Evolutionary conservation across 2,113 vertebrate genomes (phyloP).

Genomic region (Leucoraja erinaceus): DNA sequence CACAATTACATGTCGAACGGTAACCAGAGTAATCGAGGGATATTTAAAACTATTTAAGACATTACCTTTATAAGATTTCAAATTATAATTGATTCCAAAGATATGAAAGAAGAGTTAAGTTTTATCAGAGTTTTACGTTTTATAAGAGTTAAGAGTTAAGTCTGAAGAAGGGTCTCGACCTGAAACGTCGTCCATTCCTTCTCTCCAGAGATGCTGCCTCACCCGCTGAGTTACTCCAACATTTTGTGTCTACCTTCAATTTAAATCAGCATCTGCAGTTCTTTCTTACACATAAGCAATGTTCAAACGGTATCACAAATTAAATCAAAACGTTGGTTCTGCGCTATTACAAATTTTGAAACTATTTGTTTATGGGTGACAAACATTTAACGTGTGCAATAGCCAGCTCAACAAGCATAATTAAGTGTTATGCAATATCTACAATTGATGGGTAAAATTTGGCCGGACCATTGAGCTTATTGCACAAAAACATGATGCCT

Average conservation of each 20-base stretch:
- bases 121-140: too few relatives aligned
- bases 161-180: too few relatives aligned
- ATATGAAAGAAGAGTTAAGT: neutral
- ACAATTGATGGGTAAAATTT: neutral
- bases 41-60: too few relatives aligned
- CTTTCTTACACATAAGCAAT: neutral
- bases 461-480: neutral
- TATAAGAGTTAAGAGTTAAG: too few relatives aligned
- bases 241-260: too few relatives aligned
- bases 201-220: too few relatives aligned
- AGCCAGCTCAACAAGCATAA: neutral
- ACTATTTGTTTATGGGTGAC: neutral
- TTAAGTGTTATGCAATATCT: neutral
- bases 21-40: too few relatives aligned
- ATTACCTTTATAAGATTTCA: neutral
- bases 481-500: neutral
- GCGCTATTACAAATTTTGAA: neutral
- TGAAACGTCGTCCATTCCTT: too few relatives aligned
- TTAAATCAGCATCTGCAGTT: too few relatives aligned
- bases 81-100: neutral
- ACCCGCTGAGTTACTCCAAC: too few relatives aligned
- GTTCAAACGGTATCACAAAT: neutral
- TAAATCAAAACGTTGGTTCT: neutral
- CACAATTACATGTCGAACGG: neutral
- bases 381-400: neutral